Evolutionary conservation across 2,797 vertebrate genomes (phyloP), one percentile per base, ranked within the genome.

Genomic region (Spea hammondii): DNA sequence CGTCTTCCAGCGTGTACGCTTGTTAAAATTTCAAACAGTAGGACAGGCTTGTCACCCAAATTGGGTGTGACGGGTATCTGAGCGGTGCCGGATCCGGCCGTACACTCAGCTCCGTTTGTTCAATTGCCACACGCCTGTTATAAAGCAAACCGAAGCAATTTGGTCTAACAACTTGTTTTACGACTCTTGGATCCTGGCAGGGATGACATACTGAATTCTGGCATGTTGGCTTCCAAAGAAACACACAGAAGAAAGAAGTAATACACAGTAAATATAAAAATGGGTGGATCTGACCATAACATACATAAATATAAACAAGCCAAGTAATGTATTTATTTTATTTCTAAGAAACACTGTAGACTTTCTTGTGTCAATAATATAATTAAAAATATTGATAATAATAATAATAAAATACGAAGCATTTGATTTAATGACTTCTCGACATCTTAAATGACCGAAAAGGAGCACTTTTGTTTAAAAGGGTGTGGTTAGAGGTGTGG

Each of bases 31-130:
- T 11, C 66, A 65, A 75, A 75, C 66, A 75, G 66, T 80, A 70
- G 72, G 72, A 75, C 57, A n/a, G 57, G 48, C n/a, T 70, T 80
- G 78, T 70, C 72, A 80, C 66, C 72, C 72, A 80, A 75, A 70
- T 64, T 44, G 65, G 55, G 72, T 74, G 78, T 79, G 77, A 64
- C 44, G n/a, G 10, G 48, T 45, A 44, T 54, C 71, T 79, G 7
- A 5, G 54, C 60, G 46, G 11, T 17, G 60, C 32, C 49, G 44
- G 55, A 47, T 59, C 51, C 57, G 74, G 10, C 6, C 14, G 54
- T 32, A 3, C 14, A 48, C 48, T 13, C 9, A 0, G 13, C 10
- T 47, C 44, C 48, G 6, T 60, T 46, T 70, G 6, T 74, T 57
- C 66, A 5, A 65, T 11, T 53, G 71, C 55, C 65, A 70, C 66